phyloP scores from a whole-genome alignment of 2,888 invertebrate genomes.

The Mythimna lalbum region DNA sequence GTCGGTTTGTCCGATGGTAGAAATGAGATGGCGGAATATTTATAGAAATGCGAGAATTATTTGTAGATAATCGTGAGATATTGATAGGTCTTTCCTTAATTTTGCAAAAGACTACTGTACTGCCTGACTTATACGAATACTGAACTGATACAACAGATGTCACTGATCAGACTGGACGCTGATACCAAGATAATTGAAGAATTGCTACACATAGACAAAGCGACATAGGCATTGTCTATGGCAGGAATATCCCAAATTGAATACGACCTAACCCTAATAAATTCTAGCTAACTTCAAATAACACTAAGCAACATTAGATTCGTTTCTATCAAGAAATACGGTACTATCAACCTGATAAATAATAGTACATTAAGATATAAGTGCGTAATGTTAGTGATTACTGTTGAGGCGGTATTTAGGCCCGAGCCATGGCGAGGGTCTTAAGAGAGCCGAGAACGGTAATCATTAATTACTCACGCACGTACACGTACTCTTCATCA shows the following conservation, averaged over 20 bases:
- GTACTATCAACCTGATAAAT: not conserved
- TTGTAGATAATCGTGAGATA: too few relatives aligned
- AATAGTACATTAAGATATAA: too few relatives aligned
- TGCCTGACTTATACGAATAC: too few relatives aligned
- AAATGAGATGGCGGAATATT: too few relatives aligned
- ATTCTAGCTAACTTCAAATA: not conserved
- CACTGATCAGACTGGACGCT: not conserved
- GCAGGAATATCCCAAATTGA: slow-evolving; percentile 16
- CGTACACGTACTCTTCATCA: too few relatives aligned
- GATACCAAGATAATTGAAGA: not conserved
- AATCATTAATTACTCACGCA: too few relatives aligned
- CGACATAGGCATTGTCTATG: not conserved
- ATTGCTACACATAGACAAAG: not conserved
- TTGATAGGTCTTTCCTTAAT: not conserved
- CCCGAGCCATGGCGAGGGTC: too few relatives aligned
- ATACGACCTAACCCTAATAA: slow-evolving; percentile 7
- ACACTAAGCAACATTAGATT: slow-evolving; percentile 20
- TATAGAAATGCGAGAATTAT: too few relatives aligned
- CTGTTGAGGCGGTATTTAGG: too few relatives aligned
- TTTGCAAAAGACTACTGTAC: not conserved
- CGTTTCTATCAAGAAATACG: slow-evolving; percentile 33
- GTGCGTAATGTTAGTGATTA: too few relatives aligned
- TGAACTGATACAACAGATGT: not conserved
- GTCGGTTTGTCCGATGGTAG: too few relatives aligned
- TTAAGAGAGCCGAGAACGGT: too few relatives aligned